Percentiles rank a stretch among this genome's conserved stretches.
phyloP scores from a whole-genome alignment of 2,797 vertebrate genomes.

The Gambusia yucatana region DNA sequence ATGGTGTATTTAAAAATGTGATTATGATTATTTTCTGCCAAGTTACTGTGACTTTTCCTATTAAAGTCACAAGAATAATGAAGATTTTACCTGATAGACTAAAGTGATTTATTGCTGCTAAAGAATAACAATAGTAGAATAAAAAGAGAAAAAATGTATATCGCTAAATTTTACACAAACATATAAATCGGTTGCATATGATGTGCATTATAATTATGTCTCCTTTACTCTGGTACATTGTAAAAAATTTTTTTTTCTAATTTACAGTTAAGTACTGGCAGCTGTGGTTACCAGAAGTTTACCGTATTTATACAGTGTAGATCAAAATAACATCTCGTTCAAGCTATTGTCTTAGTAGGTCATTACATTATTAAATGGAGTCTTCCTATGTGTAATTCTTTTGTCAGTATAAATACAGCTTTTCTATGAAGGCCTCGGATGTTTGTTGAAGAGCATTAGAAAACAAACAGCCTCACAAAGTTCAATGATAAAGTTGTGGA shows the following conservation, averaged over 20 bases:
- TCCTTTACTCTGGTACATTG: not conserved
- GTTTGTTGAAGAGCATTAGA: not conserved
- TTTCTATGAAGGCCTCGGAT: not conserved
- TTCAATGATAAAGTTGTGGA: not conserved
- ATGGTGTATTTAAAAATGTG: not conserved
- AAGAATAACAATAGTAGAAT: not conserved
- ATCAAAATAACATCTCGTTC: not conserved
- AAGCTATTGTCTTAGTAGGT: not conserved
- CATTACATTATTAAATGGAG: not conserved
- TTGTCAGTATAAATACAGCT: not conserved
- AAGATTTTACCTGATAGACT: not conserved
- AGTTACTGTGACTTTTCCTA: not conserved
- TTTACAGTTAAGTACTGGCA: no score
- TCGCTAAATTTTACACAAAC: not conserved
- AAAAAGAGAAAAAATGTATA: not conserved
- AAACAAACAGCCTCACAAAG: not conserved
- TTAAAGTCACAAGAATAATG: not conserved
- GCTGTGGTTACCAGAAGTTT: no score
- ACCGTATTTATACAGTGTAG: no score
- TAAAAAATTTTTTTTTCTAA: no score
- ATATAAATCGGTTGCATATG: not conserved
- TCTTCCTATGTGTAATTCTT: not conserved
- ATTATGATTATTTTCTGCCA: not conserved
- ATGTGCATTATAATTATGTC: not conserved
- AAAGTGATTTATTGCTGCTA: not conserved